These are phyloP conservation scores for Labroides dimidiatus DNA, from an alignment of 2,797 vertebrate genomes.

Conservation along the genomic window DNA sequence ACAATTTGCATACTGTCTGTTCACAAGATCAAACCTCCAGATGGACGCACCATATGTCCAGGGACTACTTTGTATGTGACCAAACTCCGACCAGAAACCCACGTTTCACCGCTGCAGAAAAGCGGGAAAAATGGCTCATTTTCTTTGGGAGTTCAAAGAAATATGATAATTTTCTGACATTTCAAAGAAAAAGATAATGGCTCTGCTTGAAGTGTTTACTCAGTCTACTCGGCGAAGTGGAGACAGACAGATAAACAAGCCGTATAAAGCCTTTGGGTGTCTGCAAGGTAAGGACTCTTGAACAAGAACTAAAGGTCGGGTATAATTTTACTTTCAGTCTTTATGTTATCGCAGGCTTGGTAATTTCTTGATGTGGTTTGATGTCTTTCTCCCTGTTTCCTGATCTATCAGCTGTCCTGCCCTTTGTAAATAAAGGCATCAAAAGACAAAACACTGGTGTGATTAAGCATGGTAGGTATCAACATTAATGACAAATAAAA, in stretches of 20 bases:
- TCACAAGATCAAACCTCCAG: constrained; percentile 25
- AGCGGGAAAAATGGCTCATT: neutral
- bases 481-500: too few species aligned
- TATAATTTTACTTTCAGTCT: neutral
- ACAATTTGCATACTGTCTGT: neutral
- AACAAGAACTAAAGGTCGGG: constrained; percentile 1
- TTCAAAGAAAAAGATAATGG: constrained; percentile 30
- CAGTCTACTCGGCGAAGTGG: constrained; percentile 7
- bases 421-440: constrained; percentile 14
- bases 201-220: constrained; percentile 21
- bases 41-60: constrained; percentile 26
- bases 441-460: neutral
- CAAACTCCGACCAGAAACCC: neutral
- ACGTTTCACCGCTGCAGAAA: neutral
- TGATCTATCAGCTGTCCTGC: neutral
- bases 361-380: neutral
- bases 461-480: neutral
- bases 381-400: neutral
- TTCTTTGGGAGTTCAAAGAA: constrained; percentile 19
- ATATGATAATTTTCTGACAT: constrained; percentile 17
- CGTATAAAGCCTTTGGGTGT: neutral
- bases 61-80: neutral
- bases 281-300: constrained; percentile 10
- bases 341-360: neutral
- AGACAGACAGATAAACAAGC: neutral